A percentile compares a stretch with the other conserved stretches of the same genome.
Evolutionary conservation across 1,140 invertebrate genomes (phyloP).

Genomic region (Battus philenor): DNA sequence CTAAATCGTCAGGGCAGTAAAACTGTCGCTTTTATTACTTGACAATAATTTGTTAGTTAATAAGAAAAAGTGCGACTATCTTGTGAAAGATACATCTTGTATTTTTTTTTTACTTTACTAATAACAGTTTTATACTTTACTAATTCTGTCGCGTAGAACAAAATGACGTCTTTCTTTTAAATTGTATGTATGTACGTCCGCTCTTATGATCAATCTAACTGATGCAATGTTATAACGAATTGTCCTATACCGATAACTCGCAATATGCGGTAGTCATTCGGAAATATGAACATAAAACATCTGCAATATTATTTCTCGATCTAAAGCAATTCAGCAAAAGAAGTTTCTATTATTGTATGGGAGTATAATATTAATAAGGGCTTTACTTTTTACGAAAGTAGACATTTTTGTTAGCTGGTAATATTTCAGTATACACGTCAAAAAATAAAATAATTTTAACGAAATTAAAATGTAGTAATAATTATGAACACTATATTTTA

Average conservation of each 20-base stretch:
- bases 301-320: background rate
- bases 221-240: background rate
- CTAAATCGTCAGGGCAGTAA: conserved; percentile 49
- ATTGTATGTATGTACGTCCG: conserved; percentile 1
- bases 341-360: no score
- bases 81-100: no score
- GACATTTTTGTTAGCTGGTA: no score
- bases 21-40: conserved; percentile 43
- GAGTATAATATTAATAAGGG: no score
- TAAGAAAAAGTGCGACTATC: no score
- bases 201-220: background rate
- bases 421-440: no score
- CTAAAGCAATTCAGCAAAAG: background rate
- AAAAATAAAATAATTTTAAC: no score
- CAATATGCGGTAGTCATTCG: background rate
- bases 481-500: no score
- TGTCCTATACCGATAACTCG: background rate
- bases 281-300: background rate
- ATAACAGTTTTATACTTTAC: conserved; percentile 22
- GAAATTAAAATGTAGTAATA: no score
- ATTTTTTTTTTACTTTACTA: conserved; percentile 32
- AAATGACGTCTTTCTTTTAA: no score
- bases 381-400: no score
- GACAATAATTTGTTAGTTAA: conserved; percentile 43
- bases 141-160: no score